Base-by-base conservation (phyloP, 1,140 invertebrate genomes). In the Melanaphis sacchari region DNA sequence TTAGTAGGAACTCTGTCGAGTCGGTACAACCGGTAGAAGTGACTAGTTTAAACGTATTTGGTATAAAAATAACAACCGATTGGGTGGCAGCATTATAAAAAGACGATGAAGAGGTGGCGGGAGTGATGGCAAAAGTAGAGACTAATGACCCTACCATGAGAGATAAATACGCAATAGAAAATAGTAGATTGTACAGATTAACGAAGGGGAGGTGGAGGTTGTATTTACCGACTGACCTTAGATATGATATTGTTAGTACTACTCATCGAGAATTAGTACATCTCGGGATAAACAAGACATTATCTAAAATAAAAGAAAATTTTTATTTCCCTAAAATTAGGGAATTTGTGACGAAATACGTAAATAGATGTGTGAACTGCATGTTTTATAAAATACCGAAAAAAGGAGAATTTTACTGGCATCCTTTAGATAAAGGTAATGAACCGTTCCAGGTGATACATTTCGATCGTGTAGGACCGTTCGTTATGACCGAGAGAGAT, bases 231-330 rank as follows among this genome's bases (percentile, higher is more conserved):
- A 7, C 2, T 4, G 54, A 59, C 5, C 26, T 59, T 3, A 31
- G 54, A 3, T 59, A 59, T 2, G 54, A 59, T 59, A 9, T 59
- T 59, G 54, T 36, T 36, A 36, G n/a, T 76, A 76, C n/a, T 81
- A 81, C 66, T 81, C 66, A 81, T 36, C 66, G 66, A n/a, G 66
- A 81, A 31, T 81, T 81, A 81, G 66, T 81, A 21, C 66, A 81
- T n/a, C 66, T 81, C 15, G 66, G 18, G 31, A 36, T 81, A 36
- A n/a, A 81, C 2, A 81, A 81, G 18, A 81, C 66, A 31, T 31
- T 59, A 59, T 59, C 54, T 59, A 59, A 59, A 24, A 26, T 59
- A 59, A 59, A 59, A 59, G 66, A 36, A 81, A 36, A n/a, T 36
- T 81, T 81, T 21, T 81, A 81, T 81, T 81, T 81, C 36, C 66